Conservation (phyloP, 2,888 invertebrate species). For the Sinhomidia bicolor region DNA sequence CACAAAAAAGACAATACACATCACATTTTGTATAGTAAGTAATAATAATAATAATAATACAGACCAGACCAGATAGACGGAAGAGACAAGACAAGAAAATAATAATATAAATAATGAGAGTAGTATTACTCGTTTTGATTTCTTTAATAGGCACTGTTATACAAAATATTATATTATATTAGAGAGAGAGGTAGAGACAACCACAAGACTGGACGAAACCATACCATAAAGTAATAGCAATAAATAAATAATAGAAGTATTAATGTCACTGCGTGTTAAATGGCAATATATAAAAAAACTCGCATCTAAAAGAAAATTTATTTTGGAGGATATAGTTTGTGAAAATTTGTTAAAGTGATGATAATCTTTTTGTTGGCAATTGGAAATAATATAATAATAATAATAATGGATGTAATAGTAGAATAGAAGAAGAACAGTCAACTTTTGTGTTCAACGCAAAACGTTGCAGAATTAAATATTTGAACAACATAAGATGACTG, state of each 20-base stretch:
- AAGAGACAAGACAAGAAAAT: slow-evolving; percentile 64
- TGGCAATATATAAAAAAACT: slow-evolving; percentile 18
- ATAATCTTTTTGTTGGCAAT: not conserved
- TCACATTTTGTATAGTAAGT: slow-evolving; percentile 59
- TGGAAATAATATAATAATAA: not conserved
- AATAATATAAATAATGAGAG: not conserved
- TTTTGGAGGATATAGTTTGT: not conserved
- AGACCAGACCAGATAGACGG: slow-evolving; percentile 63
- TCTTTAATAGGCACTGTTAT: slow-evolving; percentile 3
- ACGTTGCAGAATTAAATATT: slow-evolving; percentile 6
- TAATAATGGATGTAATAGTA: not conserved
- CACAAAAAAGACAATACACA: slow-evolving; percentile 71
- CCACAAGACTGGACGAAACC: slow-evolving; percentile 51
- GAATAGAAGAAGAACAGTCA: too few relatives aligned
- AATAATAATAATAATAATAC: too few relatives aligned
- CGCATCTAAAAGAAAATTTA: not conserved
- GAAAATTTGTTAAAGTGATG: not conserved
- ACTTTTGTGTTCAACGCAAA: slow-evolving; percentile 17
- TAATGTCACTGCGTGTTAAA: slow-evolving; percentile 40
- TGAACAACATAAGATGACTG: not conserved
- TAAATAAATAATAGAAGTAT: slow-evolving; percentile 20
- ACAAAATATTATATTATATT: slow-evolving; percentile 17
- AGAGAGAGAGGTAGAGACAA: slow-evolving; percentile 13
- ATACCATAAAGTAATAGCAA: slow-evolving; percentile 12
- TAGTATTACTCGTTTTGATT: not conserved